Conservation (phyloP, 1,140 invertebrate genomes). For the Acromyrmex echinatior region DNA sequence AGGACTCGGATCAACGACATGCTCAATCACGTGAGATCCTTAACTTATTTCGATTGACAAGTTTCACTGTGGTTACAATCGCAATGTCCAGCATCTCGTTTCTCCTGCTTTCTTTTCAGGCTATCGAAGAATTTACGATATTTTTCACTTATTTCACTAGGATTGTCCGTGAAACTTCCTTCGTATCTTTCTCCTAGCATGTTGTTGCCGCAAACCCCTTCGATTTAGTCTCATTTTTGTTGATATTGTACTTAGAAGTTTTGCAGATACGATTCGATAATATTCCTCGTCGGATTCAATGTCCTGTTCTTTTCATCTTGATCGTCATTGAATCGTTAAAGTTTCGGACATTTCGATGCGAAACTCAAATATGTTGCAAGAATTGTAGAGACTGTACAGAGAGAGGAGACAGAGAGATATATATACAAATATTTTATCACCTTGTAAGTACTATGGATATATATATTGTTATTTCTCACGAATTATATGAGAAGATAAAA, state of each 20-base stretch:
- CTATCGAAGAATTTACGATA: neutral
- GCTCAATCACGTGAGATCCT: slow-evolving; percentile 13
- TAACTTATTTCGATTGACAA: slow-evolving; percentile 23
- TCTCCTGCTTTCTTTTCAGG: neutral
- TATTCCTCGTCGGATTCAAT: neutral
- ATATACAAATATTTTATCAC: slow-evolving; percentile 52
- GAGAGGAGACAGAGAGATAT: slow-evolving; percentile 1
- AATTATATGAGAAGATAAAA: slow-evolving; percentile 44
- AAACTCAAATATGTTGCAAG: slow-evolving; percentile 15
- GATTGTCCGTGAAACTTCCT: neutral
- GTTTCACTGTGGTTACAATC: neutral
- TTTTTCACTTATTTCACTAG: slow-evolving; percentile 24
- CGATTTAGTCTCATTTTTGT: slow-evolving; percentile 15
- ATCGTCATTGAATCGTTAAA: slow-evolving; percentile 11
- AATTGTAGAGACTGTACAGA: slow-evolving; percentile 39
- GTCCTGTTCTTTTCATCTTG: neutral
- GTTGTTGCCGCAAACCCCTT: neutral
- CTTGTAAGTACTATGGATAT: slow-evolving; percentile 49
- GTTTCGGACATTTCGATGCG: neutral
- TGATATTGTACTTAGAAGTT: slow-evolving; percentile 45
- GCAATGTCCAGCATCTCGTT: neutral
- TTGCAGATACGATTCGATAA: neutral
- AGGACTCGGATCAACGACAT: slow-evolving; percentile 16
- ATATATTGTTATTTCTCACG: slow-evolving; percentile 63
- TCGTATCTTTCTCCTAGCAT: neutral